A percentile compares a stretch with the other conserved stretches of the same genome.
Evolutionary conservation across 2,113 vertebrate species (phyloP).

Genomic region (Spea bombifrons): DNA sequence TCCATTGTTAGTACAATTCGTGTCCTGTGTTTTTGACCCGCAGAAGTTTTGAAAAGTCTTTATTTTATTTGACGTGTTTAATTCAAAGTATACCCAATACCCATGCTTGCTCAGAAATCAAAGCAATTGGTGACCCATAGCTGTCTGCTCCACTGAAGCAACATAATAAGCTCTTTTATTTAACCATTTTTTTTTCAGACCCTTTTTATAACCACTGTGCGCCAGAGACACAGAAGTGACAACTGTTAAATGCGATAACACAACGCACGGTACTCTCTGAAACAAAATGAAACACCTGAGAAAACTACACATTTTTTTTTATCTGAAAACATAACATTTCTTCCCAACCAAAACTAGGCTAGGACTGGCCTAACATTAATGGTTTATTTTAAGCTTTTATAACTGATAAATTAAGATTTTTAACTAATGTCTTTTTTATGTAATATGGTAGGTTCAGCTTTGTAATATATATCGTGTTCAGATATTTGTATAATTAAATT

Average conservation of each 20-base stretch:
- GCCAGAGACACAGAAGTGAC: neutral
- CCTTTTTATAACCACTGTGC: neutral
- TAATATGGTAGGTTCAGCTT: no score
- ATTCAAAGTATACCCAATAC: constrained; percentile 1
- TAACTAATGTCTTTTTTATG: no score
- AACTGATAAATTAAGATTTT: no score
- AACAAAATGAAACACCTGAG: constrained; percentile 1
- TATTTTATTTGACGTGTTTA: neutral
- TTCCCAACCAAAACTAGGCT: no score
- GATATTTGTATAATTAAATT: no score
- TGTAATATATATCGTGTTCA: no score
- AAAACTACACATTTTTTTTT: constrained; percentile 7
- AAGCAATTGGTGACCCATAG: constrained; percentile 22
- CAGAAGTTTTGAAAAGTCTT: constrained; percentile 4
- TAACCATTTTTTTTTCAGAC: constrained; percentile 12
- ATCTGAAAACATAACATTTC: neutral
- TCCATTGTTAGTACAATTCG: neutral
- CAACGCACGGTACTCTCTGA: neutral
- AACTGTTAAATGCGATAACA: neutral
- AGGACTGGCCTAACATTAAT: no score
- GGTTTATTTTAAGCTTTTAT: no score
- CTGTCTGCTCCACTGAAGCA: neutral
- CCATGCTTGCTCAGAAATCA: constrained; percentile 3
- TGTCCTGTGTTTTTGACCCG: neutral
- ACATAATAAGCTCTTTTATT: constrained; percentile 6